Conservation (phyloP, 1,140 invertebrate species). For the Mesaphorura yosii region DNA sequence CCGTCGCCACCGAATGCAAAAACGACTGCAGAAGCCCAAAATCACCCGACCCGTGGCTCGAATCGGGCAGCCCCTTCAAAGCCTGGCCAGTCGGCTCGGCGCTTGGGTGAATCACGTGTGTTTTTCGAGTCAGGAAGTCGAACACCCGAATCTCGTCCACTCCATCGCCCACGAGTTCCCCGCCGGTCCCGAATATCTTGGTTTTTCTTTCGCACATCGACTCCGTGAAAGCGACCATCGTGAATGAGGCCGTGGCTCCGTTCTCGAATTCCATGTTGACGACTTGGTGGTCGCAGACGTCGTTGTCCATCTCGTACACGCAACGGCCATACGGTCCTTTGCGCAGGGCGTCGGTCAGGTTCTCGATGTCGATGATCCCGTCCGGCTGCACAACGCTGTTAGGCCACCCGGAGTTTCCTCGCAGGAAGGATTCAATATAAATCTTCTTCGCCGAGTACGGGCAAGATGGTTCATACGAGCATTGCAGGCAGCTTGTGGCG, state of each 20-base stretch:
- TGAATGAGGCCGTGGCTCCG: conserved; percentile 39
- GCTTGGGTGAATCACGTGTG: conserved; percentile 22
- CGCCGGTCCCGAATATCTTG: conserved; percentile 25
- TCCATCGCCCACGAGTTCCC: conserved; percentile 31
- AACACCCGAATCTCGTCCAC: conserved; percentile 27
- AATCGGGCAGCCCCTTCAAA: conserved; percentile 1
- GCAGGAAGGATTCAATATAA: conserved; percentile 35
- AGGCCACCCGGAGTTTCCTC: conserved; percentile 18
- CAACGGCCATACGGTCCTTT: conserved; percentile 38
- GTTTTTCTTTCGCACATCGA: conserved; percentile 35
- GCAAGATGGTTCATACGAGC: conserved; percentile 36
- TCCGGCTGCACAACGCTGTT: conserved; percentile 24
- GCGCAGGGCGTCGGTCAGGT: conserved; percentile 35
- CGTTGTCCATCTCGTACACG: conserved; percentile 41
- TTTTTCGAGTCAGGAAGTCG: conserved; percentile 31
- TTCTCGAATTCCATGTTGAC: conserved; percentile 41
- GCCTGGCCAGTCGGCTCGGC: conserved; percentile 4
- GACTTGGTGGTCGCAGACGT: conserved; percentile 40
- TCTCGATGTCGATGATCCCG: conserved; percentile 32
- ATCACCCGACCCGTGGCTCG: conserved; percentile 39
- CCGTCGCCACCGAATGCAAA: conserved; percentile 33
- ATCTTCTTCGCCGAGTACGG: conserved; percentile 42
- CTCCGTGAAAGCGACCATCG: conserved; percentile 42
- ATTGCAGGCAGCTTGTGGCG: conserved; percentile 37
- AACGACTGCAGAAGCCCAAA: conserved; percentile 37